phyloP scores from a whole-genome alignment of 2,888 invertebrate species.

The Orthosia cruda region DNA sequence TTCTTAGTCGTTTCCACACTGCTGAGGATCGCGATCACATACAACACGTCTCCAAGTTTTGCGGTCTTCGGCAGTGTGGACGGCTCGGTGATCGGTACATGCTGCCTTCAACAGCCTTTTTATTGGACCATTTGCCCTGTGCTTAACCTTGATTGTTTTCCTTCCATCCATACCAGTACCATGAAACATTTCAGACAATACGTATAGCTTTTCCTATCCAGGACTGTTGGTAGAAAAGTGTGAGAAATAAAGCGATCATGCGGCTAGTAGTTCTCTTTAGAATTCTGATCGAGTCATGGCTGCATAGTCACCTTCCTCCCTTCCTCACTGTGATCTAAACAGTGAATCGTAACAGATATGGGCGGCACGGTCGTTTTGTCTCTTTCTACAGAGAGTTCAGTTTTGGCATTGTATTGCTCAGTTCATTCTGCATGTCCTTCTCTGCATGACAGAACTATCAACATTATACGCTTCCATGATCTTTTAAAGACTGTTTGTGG shows the following conservation, averaged over 20 bases:
- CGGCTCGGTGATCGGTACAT: too few relatives aligned
- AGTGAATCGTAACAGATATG: background rate
- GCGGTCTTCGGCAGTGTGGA: too few relatives aligned
- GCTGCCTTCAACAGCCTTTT: too few relatives aligned
- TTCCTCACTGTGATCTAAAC: background rate
- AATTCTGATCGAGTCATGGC: background rate
- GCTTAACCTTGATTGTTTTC: too few relatives aligned
- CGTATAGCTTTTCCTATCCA: too few relatives aligned
- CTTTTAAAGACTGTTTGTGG: slow-evolving; percentile 4
- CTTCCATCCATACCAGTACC: too few relatives aligned
- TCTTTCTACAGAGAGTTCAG: background rate
- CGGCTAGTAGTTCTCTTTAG: background rate
- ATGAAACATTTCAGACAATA: too few relatives aligned
- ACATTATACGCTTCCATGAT: slow-evolving; percentile 23
- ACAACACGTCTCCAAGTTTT: too few relatives aligned
- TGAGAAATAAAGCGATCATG: background rate
- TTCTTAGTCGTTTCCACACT: too few relatives aligned
- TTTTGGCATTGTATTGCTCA: background rate
- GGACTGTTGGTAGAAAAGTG: too few relatives aligned
- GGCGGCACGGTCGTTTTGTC: background rate
- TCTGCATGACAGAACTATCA: background rate
- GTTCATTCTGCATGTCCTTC: background rate
- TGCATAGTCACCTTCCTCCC: background rate
- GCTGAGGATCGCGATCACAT: too few relatives aligned
- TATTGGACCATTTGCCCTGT: too few relatives aligned